These are phyloP conservation scores for Ornithoptera alexandrae DNA, from an alignment of 2,888 invertebrate genomes.

Conservation along the genomic window DNA sequence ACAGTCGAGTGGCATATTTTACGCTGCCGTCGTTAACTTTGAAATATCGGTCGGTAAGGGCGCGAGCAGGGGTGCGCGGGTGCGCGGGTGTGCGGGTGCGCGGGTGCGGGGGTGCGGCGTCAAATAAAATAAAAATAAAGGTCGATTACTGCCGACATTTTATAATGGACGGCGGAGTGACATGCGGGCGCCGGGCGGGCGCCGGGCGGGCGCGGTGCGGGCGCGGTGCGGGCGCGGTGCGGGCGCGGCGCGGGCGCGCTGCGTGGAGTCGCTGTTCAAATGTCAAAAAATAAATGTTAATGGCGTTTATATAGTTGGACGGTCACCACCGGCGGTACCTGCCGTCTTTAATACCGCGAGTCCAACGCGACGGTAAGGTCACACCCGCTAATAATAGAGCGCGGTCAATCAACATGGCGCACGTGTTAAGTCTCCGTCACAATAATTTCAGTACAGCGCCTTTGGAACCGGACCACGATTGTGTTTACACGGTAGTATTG, in stretches of 20 bases:
- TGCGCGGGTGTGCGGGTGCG: conserved; percentile 50
- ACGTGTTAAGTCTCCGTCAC: no score
- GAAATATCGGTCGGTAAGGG: conserved; percentile 69
- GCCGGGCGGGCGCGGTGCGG: conserved; percentile 35
- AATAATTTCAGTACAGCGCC: no score
- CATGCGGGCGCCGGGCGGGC: conserved; percentile 73
- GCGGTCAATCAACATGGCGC: no score
- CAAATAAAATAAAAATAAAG: conserved; percentile 79
- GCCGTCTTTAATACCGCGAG: no score
- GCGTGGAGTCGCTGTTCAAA: conserved; percentile 36
- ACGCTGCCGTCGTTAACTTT: conserved; percentile 76
- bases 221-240: no score
- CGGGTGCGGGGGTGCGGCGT: conserved; percentile 50
- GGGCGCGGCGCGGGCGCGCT: conserved; percentile 10
- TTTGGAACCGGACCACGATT: no score
- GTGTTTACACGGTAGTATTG: no score
- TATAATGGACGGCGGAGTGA: conserved; percentile 76
- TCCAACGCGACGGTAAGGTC: no score
- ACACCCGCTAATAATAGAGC: no score
- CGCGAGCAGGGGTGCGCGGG: conserved; percentile 35
- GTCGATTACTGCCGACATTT: conserved; percentile 77
- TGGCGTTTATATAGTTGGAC: not conserved
- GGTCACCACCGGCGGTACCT: no score
- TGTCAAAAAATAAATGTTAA: conserved; percentile 22
- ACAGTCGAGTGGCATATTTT: conserved; percentile 73